Evolutionary conservation across 1,140 invertebrate species (phyloP).

Genomic region (Neodiprion fabricii): DNA sequence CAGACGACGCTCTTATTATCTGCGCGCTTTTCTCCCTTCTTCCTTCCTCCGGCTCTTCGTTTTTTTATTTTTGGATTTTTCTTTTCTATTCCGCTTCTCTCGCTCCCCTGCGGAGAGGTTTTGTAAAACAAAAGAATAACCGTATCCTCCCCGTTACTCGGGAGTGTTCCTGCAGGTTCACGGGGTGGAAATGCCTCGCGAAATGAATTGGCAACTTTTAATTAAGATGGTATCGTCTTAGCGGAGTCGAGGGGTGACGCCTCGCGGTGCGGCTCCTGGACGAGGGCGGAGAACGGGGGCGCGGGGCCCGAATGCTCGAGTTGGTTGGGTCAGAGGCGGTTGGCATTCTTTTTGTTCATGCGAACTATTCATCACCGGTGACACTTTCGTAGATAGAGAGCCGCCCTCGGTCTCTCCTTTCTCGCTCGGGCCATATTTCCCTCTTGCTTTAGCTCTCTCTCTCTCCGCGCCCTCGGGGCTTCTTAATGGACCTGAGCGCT

Average conservation of each 20-base stretch:
- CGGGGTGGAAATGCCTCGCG: conserved; percentile 37
- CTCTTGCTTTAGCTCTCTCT: conserved; percentile 27
- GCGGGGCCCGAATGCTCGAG: conserved; percentile 18
- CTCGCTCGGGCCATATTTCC: conserved; percentile 27
- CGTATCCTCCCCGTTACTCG: conserved; percentile 17
- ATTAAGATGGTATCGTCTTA: conserved; percentile 61
- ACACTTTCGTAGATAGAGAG: conserved; percentile 61
- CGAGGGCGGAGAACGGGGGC: not conserved
- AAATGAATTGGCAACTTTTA: conserved; percentile 65
- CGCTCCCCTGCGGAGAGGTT: conserved; percentile 7
- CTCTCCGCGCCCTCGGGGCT: conserved; percentile 41
- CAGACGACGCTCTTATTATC: not conserved
- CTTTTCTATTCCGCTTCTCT: conserved; percentile 2
- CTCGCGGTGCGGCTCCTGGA: not conserved
- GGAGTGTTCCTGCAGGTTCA: conserved; percentile 26
- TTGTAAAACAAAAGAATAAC: conserved; percentile 53
- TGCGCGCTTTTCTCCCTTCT: not conserved
- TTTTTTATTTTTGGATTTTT: conserved; percentile 15
- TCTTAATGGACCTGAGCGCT: conserved; percentile 54
- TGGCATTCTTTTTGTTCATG: conserved; percentile 63
- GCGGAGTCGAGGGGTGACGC: conserved; percentile 25
- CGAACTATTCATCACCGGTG: conserved; percentile 64
- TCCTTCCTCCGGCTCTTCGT: not conserved
- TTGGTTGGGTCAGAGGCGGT: conserved; percentile 45
- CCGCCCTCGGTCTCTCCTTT: conserved; percentile 26